Base-by-base conservation (phyloP, 2,113 vertebrate species). In the Struthio camelus region DNA sequence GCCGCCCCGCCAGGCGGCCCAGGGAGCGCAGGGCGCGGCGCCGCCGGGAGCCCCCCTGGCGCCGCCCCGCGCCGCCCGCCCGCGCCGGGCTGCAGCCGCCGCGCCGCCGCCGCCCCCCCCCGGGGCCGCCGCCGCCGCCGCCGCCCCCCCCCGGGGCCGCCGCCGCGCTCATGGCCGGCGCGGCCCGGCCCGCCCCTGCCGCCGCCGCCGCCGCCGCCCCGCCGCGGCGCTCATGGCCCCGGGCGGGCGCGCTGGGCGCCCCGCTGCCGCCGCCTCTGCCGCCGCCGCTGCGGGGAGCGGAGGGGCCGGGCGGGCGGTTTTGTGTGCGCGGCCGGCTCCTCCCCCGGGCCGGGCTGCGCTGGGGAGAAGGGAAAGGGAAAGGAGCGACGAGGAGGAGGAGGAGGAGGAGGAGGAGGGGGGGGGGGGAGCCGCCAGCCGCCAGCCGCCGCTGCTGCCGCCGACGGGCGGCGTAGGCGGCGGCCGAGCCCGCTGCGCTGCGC, bases 1-100 rank as follows among this genome's bases (percentile, higher is more conserved):
- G 96, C 96, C 98, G 97, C 84, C 97, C 98, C 97, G 98, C 98
- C 84, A 99, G 99, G 96, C 98, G 97, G 89, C 98, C 98, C 54
- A 99, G 94, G 65, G 98, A 99, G 66, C 97, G 98, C 92, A 99
- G 96, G 78, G 98, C 98, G 87, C 97, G 98, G 91, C 98, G 97
- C 72, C 85, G 65, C 51, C 56, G n/a, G 8, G 58, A 85, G 30
- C 65, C 61, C 7, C 69, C 97, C 85, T 94, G 64, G 44, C 64
- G 61, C 25, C 95, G 24, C 70, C 54, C 86, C 73, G 25, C 85
- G 71, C 18, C 54, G 38, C 65, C 65, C 58, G 14, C 51, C n/a
- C 25, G 30, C 11, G n/a, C 25, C 59, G 27, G n/a, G n/a, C n/a
- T n/a, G n/a, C n/a, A n/a, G 40, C 44, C 83, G 79, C 90, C 59